phyloP scores from a whole-genome alignment of 2,888 invertebrate genomes.

The Scrobipalpa costella region DNA sequence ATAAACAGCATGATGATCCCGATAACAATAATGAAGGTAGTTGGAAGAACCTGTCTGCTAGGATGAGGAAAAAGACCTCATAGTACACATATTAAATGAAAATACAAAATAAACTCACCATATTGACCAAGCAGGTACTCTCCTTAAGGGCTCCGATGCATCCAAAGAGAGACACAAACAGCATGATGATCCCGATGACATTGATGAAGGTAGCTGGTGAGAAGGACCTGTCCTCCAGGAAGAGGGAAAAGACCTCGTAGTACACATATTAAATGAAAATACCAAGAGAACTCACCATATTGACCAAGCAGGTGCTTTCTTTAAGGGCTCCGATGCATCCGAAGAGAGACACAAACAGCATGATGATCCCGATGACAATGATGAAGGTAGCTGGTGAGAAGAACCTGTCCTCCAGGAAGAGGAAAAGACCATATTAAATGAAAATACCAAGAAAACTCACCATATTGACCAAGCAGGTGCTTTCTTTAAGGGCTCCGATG shows the following conservation, averaged over 20 bases:
- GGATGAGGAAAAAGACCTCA: slow-evolving; percentile 83
- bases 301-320: slow-evolving; percentile 92
- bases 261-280: neutral
- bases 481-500: slow-evolving; percentile 93
- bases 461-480: slow-evolving; percentile 90
- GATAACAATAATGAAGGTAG: slow-evolving; percentile 90
- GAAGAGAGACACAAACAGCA: slow-evolving; percentile 92
- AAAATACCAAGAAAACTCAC: too few species aligned
- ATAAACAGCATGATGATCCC: slow-evolving; percentile 92
- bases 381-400: slow-evolving; percentile 92
- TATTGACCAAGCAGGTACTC: slow-evolving; percentile 91
- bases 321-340: slow-evolving; percentile 95
- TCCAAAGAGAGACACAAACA: slow-evolving; percentile 93
- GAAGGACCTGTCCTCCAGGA: slow-evolving; percentile 88
- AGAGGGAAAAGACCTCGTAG: slow-evolving; percentile 81
- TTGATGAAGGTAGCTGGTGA: slow-evolving; percentile 93
- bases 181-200: slow-evolving; percentile 90
- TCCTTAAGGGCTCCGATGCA: slow-evolving; percentile 95
- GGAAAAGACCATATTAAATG: slow-evolving; percentile 65
- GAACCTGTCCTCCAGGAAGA: slow-evolving; percentile 89
- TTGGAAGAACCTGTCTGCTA: slow-evolving; percentile 90
- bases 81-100: slow-evolving; percentile 29
- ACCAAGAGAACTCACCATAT: slow-evolving; percentile 81
- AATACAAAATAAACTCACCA: too few species aligned
- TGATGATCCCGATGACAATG: slow-evolving; percentile 90